A percentile compares a stretch with the other conserved stretches of the same genome.
phyloP scores from a whole-genome alignment of 35 echinoderm and acorn worm genomes.

The Acanthaster planci region DNA sequence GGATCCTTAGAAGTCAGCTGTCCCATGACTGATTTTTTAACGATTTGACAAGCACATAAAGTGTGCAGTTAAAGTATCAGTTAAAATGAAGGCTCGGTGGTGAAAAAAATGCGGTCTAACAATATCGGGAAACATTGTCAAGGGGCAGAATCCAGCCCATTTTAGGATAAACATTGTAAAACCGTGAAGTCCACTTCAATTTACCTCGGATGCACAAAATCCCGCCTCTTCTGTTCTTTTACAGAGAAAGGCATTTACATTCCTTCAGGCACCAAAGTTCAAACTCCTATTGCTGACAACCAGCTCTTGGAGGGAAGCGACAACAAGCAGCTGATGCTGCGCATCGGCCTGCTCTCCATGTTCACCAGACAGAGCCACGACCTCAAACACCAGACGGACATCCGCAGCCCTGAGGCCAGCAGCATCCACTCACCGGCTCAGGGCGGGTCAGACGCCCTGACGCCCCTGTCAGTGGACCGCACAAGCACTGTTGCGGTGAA shows the following conservation, averaged over 20 bases:
- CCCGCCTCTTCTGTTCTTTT: not conserved
- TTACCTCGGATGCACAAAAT: no score
- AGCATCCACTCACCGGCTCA: not conserved
- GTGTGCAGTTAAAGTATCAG: no score
- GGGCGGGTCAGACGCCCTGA: not conserved
- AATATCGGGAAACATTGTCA: no score
- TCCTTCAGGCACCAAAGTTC: not conserved
- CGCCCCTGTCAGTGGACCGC: no score
- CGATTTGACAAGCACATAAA: no score
- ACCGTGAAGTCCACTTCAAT: no score
- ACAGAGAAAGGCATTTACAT: conserved; percentile 35
- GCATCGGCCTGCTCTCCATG: conserved; percentile 20
- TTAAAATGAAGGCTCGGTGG: no score
- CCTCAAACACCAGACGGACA: not conserved
- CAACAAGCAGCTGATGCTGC: conserved; percentile 25
- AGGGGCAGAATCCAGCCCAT: no score
- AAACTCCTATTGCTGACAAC: not conserved
- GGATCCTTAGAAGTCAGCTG: no score
- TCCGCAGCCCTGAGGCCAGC: not conserved
- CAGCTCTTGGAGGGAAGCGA: not conserved
- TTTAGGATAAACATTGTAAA: no score
- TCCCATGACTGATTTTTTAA: no score
- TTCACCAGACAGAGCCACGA: conserved; percentile 19
- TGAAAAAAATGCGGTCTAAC: no score
- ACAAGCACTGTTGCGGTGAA: not conserved